Conservation (phyloP, 2,888 invertebrate genomes). For the Agrotis segetum region DNA sequence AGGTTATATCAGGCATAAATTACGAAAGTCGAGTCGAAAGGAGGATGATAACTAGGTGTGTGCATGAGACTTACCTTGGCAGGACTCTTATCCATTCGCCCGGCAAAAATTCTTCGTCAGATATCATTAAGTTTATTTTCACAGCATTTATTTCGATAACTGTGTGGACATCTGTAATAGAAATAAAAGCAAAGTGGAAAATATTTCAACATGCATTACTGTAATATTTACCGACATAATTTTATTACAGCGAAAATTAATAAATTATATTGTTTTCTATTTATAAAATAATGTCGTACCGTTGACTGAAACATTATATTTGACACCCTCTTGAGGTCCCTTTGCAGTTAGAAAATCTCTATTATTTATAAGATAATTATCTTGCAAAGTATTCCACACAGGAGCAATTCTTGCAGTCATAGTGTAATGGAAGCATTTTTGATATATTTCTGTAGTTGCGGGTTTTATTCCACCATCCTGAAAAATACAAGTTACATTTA, state of each 20-base stretch:
- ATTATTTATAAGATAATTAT: slow-evolving; percentile 82
- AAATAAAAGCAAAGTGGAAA: neutral
- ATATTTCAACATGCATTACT: too few relatives aligned
- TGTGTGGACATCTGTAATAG: slow-evolving; percentile 71
- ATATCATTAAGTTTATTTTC: slow-evolving; percentile 78
- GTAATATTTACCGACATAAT: too few relatives aligned
- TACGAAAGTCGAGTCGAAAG: too few relatives aligned
- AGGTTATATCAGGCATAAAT: too few relatives aligned
- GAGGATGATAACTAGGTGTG: too few relatives aligned
- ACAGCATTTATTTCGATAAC: slow-evolving; percentile 77
- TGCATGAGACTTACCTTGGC: slow-evolving; percentile 75
- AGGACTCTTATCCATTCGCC: slow-evolving; percentile 84
- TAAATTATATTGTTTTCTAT: neutral
- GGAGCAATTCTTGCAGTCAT: slow-evolving; percentile 85
- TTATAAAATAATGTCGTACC: slow-evolving; percentile 66
- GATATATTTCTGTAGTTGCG: slow-evolving; percentile 76
- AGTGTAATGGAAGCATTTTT: slow-evolving; percentile 84
- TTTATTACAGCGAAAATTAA: neutral
- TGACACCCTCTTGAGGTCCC: slow-evolving; percentile 80
- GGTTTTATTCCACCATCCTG: slow-evolving; percentile 79
- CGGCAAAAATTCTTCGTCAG: slow-evolving; percentile 71
- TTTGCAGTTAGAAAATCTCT: slow-evolving; percentile 80
- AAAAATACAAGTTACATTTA: slow-evolving; percentile 45
- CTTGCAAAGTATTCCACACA: slow-evolving; percentile 81
- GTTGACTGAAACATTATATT: slow-evolving; percentile 71